Evolutionary conservation across 2,113 vertebrate genomes (phyloP).

Genomic region (Trematocara zebra): DNA sequence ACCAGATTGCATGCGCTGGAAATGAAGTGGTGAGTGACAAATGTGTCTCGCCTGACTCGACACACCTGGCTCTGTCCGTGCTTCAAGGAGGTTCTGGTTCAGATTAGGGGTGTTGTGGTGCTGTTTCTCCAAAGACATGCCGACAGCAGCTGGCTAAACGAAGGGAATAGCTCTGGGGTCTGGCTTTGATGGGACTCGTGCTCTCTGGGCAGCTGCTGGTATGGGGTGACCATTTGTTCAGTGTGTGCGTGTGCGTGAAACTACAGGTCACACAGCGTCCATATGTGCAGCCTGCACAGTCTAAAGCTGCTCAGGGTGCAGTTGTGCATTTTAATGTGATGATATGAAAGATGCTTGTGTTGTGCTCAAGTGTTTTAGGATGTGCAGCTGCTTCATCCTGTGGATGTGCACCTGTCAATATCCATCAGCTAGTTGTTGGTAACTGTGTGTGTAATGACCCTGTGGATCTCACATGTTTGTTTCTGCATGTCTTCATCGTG

Average conservation of each 20-base stretch:
- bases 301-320: not conserved
- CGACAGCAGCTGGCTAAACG: conserved; percentile 9
- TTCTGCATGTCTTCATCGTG: not conserved
- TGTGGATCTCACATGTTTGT: not conserved
- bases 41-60: conserved; percentile 18
- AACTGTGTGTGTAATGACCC: not conserved
- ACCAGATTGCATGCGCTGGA: conserved; percentile 72
- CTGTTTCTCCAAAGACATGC: not conserved
- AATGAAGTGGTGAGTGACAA: conserved; percentile 75
- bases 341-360: conserved; percentile 14
- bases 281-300: conserved; percentile 1
- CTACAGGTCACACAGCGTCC: conserved; percentile 8
- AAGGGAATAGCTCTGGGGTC: not conserved
- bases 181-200: conserved; percentile 2
- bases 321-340: conserved; percentile 10
- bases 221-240: not conserved
- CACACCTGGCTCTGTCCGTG: conserved; percentile 36
- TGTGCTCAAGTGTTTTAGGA: not conserved
- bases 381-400: not conserved
- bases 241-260: not conserved
- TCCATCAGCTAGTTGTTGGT: not conserved
- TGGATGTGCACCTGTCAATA: not conserved
- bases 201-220: not conserved
- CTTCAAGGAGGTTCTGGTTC: not conserved
- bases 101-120: not conserved